A percentile compares a stretch with the other conserved stretches of the same genome.
phyloP scores from a whole-genome alignment of 1,140 invertebrate species.

The Elysia chlorotica region DNA sequence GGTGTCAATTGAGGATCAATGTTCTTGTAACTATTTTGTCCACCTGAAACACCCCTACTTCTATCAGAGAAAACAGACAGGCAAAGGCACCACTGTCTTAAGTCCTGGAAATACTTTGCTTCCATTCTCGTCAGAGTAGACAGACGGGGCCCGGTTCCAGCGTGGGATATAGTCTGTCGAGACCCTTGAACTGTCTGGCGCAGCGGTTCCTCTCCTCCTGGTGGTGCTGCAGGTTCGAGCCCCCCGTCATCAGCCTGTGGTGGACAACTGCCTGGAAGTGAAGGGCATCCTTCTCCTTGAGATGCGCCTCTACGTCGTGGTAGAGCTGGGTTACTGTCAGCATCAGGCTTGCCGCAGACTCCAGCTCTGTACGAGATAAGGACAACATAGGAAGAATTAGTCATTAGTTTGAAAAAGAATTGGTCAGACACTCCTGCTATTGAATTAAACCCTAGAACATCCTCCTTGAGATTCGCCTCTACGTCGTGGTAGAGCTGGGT shows the following conservation, averaged over 20 bases:
- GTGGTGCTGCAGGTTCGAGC: too few relatives aligned
- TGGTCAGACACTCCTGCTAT: not conserved
- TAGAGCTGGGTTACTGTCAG: slow-evolving; percentile 73
- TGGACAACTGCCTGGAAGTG: slow-evolving; percentile 53
- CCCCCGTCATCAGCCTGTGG: slow-evolving; percentile 52
- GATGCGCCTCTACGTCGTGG: slow-evolving; percentile 74
- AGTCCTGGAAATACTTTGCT: not conserved
- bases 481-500: slow-evolving; percentile 72
- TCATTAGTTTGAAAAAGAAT: too few relatives aligned
- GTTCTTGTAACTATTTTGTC: not conserved
- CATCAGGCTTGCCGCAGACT: slow-evolving; percentile 71
- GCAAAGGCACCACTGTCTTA: not conserved
- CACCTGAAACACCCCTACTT: too few relatives aligned
- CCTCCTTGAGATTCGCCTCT: not conserved
- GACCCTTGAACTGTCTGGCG: slow-evolving; percentile 53
- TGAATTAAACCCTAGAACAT: not conserved
- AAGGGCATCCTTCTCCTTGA: slow-evolving; percentile 72
- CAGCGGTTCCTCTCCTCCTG: slow-evolving; percentile 52
- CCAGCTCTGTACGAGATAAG: slow-evolving; percentile 31
- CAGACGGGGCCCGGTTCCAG: slow-evolving; percentile 31
- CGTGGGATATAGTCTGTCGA: slow-evolving; percentile 54
- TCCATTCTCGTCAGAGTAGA: slow-evolving; percentile 31
- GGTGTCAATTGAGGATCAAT: not conserved
- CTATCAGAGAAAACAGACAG: not conserved
- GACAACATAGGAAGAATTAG: too few relatives aligned